Evolutionary conservation across 2,888 invertebrate species (phyloP).

Genomic region (Protula sp.): DNA sequence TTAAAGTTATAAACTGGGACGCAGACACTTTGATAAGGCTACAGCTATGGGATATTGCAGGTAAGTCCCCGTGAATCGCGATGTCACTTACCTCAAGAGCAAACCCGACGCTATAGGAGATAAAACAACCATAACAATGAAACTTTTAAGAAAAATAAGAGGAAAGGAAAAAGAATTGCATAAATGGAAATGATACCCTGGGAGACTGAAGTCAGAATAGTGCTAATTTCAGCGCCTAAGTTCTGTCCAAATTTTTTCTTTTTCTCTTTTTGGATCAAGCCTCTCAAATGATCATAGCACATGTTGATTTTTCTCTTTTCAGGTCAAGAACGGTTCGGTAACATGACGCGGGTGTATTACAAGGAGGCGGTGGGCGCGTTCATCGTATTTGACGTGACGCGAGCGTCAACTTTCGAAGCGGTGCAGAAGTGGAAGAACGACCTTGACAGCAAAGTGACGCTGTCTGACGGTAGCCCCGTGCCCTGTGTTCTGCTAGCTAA

Average conservation of each 20-base stretch:
- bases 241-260: no score
- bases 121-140: no score
- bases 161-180: no score
- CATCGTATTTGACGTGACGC: slow-evolving; percentile 60
- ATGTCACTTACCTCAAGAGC: no score
- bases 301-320: no score
- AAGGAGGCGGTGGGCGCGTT: slow-evolving; percentile 58
- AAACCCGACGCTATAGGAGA: no score
- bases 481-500: slow-evolving; percentile 61
- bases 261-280: no score
- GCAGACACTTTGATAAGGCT: slow-evolving; percentile 58
- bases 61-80: slow-evolving; percentile 35
- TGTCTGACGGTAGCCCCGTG: slow-evolving; percentile 58
- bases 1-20: slow-evolving; percentile 60
- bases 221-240: no score
- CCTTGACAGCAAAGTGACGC: slow-evolving; percentile 59
- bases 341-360: slow-evolving; percentile 62
- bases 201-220: no score
- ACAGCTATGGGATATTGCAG: slow-evolving; percentile 62
- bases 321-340: slow-evolving; percentile 62
- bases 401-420: slow-evolving; percentile 59
- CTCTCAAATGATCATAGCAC: no score
- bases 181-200: no score
- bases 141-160: no score
- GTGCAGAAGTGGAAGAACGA: slow-evolving; percentile 62